Conservation (phyloP, 2,797 vertebrate genomes). For the Manis javanica region DNA sequence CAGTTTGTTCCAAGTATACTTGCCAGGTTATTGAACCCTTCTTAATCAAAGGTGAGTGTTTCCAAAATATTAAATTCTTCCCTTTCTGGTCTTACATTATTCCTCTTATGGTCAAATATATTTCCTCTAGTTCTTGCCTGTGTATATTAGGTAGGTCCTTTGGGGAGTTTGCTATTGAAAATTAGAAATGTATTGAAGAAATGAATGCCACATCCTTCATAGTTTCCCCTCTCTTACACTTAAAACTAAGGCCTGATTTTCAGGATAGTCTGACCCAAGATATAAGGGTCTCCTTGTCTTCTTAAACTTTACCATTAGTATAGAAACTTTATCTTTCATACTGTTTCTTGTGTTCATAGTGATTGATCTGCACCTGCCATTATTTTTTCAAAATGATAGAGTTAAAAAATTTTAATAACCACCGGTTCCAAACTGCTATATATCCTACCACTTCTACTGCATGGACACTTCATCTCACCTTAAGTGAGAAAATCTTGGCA, state of each 20-base stretch:
- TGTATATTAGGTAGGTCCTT: background rate
- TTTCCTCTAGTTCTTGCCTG: background rate
- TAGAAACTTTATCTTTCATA: background rate
- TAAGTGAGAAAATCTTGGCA: background rate
- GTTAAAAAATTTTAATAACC: background rate
- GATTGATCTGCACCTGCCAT: background rate
- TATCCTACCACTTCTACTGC: background rate
- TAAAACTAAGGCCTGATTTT: background rate
- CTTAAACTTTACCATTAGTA: background rate
- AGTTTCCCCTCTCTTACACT: background rate
- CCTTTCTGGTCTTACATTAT: background rate
- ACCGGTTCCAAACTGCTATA: background rate
- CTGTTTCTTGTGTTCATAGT: background rate
- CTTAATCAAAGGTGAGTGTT: background rate
- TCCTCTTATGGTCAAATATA: background rate
- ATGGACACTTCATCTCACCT: fast-evolving
- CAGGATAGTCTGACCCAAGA: background rate
- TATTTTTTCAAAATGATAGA: background rate
- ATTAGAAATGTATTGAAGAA: background rate
- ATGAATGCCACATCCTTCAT: background rate
- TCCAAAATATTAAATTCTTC: conserved; percentile 3
- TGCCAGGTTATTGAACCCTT: background rate
- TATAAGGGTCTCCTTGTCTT: background rate
- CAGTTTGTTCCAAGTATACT: conserved; percentile 8
- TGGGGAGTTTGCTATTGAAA: background rate